Evolutionary conservation across 2,113 vertebrate genomes (phyloP).

Genomic region (Xenus cinereus): DNA sequence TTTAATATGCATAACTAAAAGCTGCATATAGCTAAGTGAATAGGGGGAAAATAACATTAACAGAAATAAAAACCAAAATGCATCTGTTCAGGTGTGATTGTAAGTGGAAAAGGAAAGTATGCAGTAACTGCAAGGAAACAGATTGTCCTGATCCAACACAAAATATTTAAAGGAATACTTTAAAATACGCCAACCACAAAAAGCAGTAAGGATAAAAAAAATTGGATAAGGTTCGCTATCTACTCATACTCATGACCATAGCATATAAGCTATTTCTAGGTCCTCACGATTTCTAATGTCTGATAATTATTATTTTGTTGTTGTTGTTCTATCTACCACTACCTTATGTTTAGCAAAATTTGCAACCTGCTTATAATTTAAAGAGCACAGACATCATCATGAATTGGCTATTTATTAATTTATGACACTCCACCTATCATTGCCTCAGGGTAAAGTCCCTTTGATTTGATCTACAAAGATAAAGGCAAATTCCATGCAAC

Average conservation of each 20-base stretch:
- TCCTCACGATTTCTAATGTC: neutral
- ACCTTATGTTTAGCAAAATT: neutral
- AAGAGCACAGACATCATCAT: neutral
- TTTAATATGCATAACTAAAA: neutral
- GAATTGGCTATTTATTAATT: neutral
- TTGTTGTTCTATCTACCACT: neutral
- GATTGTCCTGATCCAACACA: neutral
- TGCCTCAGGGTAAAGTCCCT: neutral
- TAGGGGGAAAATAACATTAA: neutral
- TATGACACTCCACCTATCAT: neutral
- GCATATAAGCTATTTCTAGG: neutral
- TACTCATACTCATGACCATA: neutral
- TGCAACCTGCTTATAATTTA: neutral
- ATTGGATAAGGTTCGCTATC: neutral
- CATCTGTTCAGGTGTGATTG: neutral
- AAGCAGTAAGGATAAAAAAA: neutral
- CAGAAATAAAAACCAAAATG: neutral
- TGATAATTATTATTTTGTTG: neutral
- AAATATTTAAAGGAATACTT: neutral
- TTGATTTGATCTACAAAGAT: neutral
- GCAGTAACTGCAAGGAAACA: neutral
- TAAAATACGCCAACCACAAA: neutral
- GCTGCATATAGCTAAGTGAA: neutral
- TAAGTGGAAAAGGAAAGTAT: neutral
- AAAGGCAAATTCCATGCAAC: neutral